Evolutionary conservation across 2,797 vertebrate species (phyloP).

Genomic region (Thamnophis elegans): DNA sequence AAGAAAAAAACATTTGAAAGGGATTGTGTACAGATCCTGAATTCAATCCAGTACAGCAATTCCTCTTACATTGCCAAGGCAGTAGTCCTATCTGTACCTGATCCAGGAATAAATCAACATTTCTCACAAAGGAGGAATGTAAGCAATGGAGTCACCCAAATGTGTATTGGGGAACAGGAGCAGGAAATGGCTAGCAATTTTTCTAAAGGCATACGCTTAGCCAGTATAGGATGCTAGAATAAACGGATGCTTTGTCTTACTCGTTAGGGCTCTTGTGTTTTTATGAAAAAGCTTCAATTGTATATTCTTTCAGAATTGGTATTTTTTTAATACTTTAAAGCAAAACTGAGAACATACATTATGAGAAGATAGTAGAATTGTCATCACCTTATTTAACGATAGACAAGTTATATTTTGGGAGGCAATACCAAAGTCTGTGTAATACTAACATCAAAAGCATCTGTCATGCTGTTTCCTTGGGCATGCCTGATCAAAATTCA

Average conservation of each 20-base stretch:
- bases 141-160: neutral
- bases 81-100: neutral
- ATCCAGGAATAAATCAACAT: neutral
- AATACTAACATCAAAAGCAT: neutral
- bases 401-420: neutral
- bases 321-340: neutral
- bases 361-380: neutral
- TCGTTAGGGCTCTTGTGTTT: neutral
- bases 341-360: neutral
- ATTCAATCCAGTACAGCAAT: constrained; percentile 15
- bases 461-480: neutral
- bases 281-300: neutral
- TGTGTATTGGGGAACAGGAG: neutral
- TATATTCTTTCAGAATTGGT: neutral
- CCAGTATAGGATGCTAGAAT: neutral
- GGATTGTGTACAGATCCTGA: constrained; percentile 26
- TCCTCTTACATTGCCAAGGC: neutral
- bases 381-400: neutral
- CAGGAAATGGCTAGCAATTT: neutral
- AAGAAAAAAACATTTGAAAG: constrained; percentile 44
- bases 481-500: neutral
- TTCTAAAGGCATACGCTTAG: neutral
- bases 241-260: neutral
- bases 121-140: neutral
- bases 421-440: neutral